These are phyloP conservation scores for Chesias legatella DNA, from an alignment of 2,888 invertebrate species.

Conservation along the genomic window DNA sequence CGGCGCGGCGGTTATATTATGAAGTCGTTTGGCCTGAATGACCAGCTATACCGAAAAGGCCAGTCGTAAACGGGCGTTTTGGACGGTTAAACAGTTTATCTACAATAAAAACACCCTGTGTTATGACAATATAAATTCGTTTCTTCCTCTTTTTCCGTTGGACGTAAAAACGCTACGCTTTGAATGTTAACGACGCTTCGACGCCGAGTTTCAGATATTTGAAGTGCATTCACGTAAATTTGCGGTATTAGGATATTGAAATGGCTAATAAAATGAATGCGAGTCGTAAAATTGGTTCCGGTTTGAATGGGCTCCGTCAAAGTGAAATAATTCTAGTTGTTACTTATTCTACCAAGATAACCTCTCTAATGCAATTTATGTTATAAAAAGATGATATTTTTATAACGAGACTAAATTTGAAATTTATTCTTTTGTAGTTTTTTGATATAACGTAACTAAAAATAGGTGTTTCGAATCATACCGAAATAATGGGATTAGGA, in stretches of 20 bases:
- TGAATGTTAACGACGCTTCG: constrained; percentile 42
- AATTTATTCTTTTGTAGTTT: too few species aligned
- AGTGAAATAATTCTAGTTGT: too few species aligned
- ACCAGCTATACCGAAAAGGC: constrained; percentile 25
- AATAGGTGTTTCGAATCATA: too few species aligned
- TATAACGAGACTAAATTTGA: too few species aligned
- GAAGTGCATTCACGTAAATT: constrained; percentile 12
- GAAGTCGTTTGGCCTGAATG: constrained; percentile 23
- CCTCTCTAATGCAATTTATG: too few species aligned
- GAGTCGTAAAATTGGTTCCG: too few species aligned
- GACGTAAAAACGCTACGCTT: constrained; percentile 44
- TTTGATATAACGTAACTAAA: too few species aligned
- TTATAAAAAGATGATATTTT: too few species aligned
- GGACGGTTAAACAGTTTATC: constrained; percentile 48
- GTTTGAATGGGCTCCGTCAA: too few species aligned
- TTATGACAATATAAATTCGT: constrained; percentile 53
- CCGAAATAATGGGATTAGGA: too few species aligned
- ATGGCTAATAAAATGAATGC: too few species aligned
- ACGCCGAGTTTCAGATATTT: constrained; percentile 18
- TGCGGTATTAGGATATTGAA: neutral
- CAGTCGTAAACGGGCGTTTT: constrained; percentile 37
- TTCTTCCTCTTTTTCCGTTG: constrained; percentile 35
- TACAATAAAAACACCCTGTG: constrained; percentile 49
- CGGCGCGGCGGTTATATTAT: constrained; percentile 23
- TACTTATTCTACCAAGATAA: too few species aligned